Conservation (phyloP, 1,140 invertebrate species). For the Trichomalopsis sarcophagae region DNA sequence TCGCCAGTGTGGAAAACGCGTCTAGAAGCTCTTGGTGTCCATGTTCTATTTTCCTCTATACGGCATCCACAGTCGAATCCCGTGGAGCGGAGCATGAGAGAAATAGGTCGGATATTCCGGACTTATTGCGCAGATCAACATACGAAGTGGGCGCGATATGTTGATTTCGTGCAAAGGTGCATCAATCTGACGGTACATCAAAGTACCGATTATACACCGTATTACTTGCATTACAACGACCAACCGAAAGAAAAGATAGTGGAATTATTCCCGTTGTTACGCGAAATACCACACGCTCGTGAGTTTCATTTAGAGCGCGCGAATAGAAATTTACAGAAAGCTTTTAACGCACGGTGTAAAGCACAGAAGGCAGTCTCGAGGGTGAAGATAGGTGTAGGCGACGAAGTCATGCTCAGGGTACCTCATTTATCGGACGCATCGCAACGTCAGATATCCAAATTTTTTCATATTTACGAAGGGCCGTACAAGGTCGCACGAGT, state of each 20-base stretch:
- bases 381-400: neutral
- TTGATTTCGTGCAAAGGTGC: constrained; percentile 6
- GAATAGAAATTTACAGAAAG: neutral
- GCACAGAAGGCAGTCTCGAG: neutral
- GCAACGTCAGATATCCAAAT: neutral
- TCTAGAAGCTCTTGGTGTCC: constrained; percentile 48
- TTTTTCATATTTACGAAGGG: neutral
- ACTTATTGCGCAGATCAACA: constrained; percentile 34
- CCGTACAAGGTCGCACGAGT: neutral
- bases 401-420: neutral
- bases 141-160: constrained; percentile 24
- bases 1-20: constrained; percentile 38
- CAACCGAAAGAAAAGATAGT: neutral
- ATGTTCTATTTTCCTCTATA: constrained; percentile 53
- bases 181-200: constrained; percentile 40
- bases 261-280: neutral
- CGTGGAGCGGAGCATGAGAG: constrained; percentile 3
- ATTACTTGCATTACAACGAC: neutral
- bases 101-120: constrained; percentile 8
- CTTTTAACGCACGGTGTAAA: neutral
- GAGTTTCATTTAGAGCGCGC: neutral
- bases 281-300: too few species aligned
- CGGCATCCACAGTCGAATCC: constrained; percentile 2
- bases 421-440: neutral
- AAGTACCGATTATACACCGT: neutral